Evolutionary conservation across 1,140 invertebrate species (phyloP).

Genomic region (Reticulitermes speratus): DNA sequence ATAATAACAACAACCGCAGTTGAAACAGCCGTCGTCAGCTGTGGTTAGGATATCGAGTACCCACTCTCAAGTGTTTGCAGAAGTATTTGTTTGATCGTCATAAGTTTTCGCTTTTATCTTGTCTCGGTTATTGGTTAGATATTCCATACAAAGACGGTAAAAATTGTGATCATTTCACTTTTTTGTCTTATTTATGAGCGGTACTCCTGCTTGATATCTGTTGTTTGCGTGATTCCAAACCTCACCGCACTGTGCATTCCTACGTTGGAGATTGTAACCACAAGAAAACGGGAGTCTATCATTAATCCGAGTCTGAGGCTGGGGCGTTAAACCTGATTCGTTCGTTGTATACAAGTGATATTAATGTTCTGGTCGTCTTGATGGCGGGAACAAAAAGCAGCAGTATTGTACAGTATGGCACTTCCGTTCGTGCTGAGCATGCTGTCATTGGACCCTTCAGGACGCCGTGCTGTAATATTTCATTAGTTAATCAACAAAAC

Average conservation of each 20-base stretch:
- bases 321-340: not conserved
- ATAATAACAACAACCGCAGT: too few relatives aligned
- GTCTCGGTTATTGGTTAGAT: too few relatives aligned
- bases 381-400: not conserved
- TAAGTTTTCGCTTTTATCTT: too few relatives aligned
- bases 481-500: not conserved
- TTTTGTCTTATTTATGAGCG: not conserved
- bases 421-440: not conserved
- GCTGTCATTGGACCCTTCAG: not conserved
- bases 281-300: not conserved
- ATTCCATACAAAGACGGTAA: not conserved
- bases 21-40: too few relatives aligned
- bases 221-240: not conserved
- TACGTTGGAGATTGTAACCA: not conserved
- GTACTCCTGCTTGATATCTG: not conserved
- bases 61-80: too few relatives aligned
- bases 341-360: not conserved
- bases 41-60: too few relatives aligned
- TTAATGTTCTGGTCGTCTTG: not conserved
- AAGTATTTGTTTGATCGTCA: too few relatives aligned
- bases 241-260: not conserved
- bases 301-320: not conserved
- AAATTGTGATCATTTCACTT: not conserved
- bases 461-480: not conserved
- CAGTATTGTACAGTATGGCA: not conserved